phyloP scores from a whole-genome alignment of 2,113 vertebrate species.

The Gasterosteus aculeatus region DNA sequence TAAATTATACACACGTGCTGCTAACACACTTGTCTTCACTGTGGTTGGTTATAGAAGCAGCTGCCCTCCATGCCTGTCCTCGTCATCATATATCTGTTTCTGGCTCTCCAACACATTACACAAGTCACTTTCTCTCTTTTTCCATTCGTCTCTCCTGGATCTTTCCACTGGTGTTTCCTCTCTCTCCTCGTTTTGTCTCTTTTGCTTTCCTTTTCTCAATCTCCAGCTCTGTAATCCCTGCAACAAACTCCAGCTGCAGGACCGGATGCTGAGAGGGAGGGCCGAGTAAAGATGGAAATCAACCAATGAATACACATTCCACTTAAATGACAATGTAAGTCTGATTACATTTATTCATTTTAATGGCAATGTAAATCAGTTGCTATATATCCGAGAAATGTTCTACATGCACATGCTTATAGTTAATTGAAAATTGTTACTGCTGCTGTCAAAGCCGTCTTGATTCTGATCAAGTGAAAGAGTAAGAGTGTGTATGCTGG shows the following conservation, averaged over 20 bases:
- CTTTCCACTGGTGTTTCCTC: neutral
- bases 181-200: neutral
- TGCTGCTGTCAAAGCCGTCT: neutral
- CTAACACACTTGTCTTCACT: conserved; percentile 50
- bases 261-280: conserved; percentile 42
- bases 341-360: neutral
- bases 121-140: conserved; percentile 13
- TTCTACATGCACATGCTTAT: neutral
- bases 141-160: conserved; percentile 10
- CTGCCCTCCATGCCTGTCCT: conserved; percentile 28
- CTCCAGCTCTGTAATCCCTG: conserved; percentile 33
- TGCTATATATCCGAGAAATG: neutral
- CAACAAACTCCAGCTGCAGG: conserved; percentile 41
- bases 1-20: neutral
- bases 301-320: conserved; percentile 30
- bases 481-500: neutral
- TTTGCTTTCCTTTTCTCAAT: conserved; percentile 1
- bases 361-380: neutral
- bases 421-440: neutral
- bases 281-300: conserved; percentile 1
- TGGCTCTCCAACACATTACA: conserved; percentile 29
- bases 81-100: conserved; percentile 59
- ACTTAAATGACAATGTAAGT: neutral
- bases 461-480: neutral
- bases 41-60: conserved; percentile 51